Conservation (phyloP, 2,888 invertebrate species). For the Phaedon cochleariae region DNA sequence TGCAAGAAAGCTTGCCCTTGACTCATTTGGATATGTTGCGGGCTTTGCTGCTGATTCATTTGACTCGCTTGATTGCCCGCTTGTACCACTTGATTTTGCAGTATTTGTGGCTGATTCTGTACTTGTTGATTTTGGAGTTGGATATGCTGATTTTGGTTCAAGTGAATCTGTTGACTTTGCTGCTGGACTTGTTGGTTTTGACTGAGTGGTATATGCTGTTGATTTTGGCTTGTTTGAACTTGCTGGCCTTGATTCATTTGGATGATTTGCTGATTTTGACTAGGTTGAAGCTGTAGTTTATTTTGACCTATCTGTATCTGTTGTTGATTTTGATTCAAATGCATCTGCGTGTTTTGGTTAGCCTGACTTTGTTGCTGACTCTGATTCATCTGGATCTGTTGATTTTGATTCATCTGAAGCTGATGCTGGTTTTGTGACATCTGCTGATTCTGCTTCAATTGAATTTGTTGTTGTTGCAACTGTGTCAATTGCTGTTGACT, state of each 20-base stretch:
- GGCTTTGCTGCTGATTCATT: conserved; percentile 55
- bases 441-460: conserved; percentile 44
- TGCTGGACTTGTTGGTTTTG: conserved; percentile 26
- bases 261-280: conserved; percentile 47
- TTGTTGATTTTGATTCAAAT: conserved; percentile 44
- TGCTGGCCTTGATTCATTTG: conserved; percentile 60
- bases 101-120: conserved; percentile 39
- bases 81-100: conserved; percentile 45
- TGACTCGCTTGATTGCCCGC: conserved; percentile 45
- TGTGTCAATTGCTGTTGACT: conserved; percentile 29
- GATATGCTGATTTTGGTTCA: conserved; percentile 42
- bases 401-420: conserved; percentile 50
- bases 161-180: conserved; percentile 22
- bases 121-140: conserved; percentile 56
- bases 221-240: conserved; percentile 51
- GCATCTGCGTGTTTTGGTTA: conserved; percentile 1
- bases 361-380: conserved; percentile 50
- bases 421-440: conserved; percentile 58
- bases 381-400: conserved; percentile 48
- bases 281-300: conserved; percentile 48
- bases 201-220: conserved; percentile 39
- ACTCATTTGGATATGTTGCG: conserved; percentile 40
- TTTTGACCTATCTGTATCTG: conserved; percentile 44
- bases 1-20: conserved; percentile 41
- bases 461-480: conserved; percentile 33